Evolutionary conservation across 1,140 invertebrate species (phyloP).

Genomic region (Spodoptera litura): DNA sequence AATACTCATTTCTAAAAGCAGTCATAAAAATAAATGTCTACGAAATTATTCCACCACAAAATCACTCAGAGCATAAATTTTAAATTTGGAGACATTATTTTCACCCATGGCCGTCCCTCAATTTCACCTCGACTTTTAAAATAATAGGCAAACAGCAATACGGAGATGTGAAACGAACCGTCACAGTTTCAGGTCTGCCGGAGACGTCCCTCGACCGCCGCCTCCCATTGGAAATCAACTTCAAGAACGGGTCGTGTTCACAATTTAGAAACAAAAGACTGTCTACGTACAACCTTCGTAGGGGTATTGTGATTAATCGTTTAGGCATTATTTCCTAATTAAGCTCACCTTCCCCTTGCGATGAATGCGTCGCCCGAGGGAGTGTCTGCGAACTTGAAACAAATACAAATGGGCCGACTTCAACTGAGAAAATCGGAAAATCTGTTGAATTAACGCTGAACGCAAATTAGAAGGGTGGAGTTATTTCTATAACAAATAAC

Average conservation of each 20-base stretch:
- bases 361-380: conserved; percentile 63
- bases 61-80: conserved; percentile 36
- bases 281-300: conserved; percentile 41
- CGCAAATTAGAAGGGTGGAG: conserved; percentile 52
- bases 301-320: conserved; percentile 81
- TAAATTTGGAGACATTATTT: conserved; percentile 19
- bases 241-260: conserved; percentile 56
- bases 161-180: conserved; percentile 75
- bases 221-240: conserved; percentile 76
- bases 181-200: conserved; percentile 74
- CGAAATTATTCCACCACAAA: conserved; percentile 11
- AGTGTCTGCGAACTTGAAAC: conserved; percentile 63
- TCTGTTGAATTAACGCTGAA: conserved; percentile 65
- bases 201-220: conserved; percentile 64
- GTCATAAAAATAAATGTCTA: conserved; percentile 9
- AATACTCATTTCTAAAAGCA: background rate
- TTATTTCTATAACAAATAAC: conserved; percentile 42
- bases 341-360: conserved; percentile 74
- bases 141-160: conserved; percentile 72
- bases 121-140: conserved; percentile 71
- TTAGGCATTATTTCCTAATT: conserved; percentile 83
- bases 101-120: conserved; percentile 36
- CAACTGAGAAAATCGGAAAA: conserved; percentile 62
- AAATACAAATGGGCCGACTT: conserved; percentile 60
- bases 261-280: conserved; percentile 60